Evolutionary conservation across 2,797 vertebrate species (phyloP), one percentile per base, ranked within the genome.

Genomic region (Muraenolepis orangiensis): DNA sequence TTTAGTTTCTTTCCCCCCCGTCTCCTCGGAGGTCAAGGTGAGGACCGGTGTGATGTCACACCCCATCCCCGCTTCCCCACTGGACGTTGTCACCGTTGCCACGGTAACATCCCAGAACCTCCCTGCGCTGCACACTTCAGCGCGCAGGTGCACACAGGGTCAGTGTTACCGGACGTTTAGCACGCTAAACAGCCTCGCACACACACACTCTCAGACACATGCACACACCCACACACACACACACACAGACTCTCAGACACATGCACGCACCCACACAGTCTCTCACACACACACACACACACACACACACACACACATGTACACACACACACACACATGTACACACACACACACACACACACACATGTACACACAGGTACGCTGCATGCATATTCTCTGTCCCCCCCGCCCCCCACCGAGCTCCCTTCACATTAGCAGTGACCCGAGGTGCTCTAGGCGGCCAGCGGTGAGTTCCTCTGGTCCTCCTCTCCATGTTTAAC

Each of bases 91-190:
- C 76, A 64, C 31, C 71, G 77, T 84, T 80, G 79, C 82, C 80
- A 76, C 75, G 57, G 81, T 57, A 66, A 82, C 81, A 72, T 73
- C 74, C 76, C 82, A 68, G 81, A 79, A 86, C 82, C 82, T 51
- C 74, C 32, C 79, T 70, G 73, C 20, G 20, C 26, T 34, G 76
- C 71, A 71, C 61, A 77, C 67, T 66, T 84, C 78, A 79, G 77
- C 76, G 73, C 64, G 28, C 71, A 66, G 77, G 82, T 72, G 66
- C 75, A 71, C 82, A 38, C n/a, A 66, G 79, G 84, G 84, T 86
- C 86, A 85, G 72, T 71, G 29, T 61, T 76, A 70, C 28, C 70
- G 72, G 72, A 73, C 68, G 40, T 66, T 26, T 29, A 36, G 34
- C 29, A 70, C 28, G 26, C 66, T 67, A 30, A 69, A 73, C 74